A percentile compares a stretch with the other conserved stretches of the same genome.
Conservation (phyloP, 1,140 invertebrate genomes). For the Pissodes strobi region DNA sequence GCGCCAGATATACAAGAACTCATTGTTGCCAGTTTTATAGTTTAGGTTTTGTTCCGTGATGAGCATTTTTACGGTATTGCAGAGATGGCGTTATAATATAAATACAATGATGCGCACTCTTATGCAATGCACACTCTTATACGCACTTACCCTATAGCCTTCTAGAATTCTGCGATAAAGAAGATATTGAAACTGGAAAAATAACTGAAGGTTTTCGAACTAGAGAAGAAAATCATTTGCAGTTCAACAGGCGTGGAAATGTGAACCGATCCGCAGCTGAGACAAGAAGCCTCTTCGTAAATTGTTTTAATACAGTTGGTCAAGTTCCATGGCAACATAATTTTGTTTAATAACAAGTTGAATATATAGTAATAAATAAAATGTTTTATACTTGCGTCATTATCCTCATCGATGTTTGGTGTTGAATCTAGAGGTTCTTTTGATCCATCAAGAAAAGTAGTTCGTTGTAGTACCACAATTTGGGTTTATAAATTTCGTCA, state of each 20-base stretch:
- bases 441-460: constrained; percentile 41
- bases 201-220: background rate
- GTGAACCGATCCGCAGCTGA: background rate
- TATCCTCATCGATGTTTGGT: constrained; percentile 1
- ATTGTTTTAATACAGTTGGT: constrained; percentile 6
- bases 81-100: too few species aligned
- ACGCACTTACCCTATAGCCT: too few species aligned
- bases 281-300: background rate
- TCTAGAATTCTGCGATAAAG: background rate
- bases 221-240: background rate
- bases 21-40: too few species aligned
- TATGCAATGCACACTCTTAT: too few species aligned
- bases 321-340: constrained; percentile 6
- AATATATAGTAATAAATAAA: background rate
- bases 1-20: too few species aligned
- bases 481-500: constrained; percentile 46
- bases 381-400: constrained; percentile 8
- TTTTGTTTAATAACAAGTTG: background rate
- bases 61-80: too few species aligned
- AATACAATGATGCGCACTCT: too few species aligned
- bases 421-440: constrained; percentile 18
- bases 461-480: constrained; percentile 49
- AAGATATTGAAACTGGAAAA: background rate
- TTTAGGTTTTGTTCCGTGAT: too few species aligned
- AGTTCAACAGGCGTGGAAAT: background rate